A percentile compares a stretch with the other conserved stretches of the same genome.
Conservation (phyloP, 2,888 invertebrate species). For the Sinodicranocentrus sp. region DNA sequence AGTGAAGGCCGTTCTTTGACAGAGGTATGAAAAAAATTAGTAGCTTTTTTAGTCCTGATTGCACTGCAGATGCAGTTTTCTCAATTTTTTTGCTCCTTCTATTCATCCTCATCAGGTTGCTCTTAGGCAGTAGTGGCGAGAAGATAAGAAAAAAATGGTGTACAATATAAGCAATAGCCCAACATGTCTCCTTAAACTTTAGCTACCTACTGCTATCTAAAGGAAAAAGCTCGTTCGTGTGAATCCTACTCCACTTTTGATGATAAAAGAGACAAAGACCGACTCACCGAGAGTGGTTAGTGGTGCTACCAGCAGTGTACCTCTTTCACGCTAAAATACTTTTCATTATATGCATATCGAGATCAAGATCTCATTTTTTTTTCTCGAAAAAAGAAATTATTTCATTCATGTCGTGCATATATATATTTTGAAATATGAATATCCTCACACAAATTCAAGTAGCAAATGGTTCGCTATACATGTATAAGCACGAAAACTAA, state of each 20-base stretch:
- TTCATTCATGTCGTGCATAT: conserved; percentile 39
- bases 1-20: conserved; percentile 69
- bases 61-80: conserved; percentile 27
- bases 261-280: conserved; percentile 39
- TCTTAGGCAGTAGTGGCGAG: neutral
- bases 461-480: too few relatives aligned
- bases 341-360: conserved; percentile 57
- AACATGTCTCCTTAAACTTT: too few relatives aligned
- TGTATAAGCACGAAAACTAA: too few relatives aligned
- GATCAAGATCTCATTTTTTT: conserved; percentile 67
- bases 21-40: conserved; percentile 28
- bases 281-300: conserved; percentile 31
- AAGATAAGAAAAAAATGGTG: neutral
- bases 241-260: conserved; percentile 67
- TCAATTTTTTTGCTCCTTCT: neutral
- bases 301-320: neutral
- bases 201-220: neutral
- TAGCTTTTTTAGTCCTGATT: conserved; percentile 5
- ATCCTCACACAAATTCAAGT: neutral
- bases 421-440: neutral
- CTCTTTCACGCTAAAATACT: neutral
- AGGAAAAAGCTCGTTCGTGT: conserved; percentile 48
- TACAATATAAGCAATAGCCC: too few relatives aligned
- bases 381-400: conserved; percentile 49
- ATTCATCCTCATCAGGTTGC: neutral